Percentiles rank a stretch among this genome's conserved stretches.
Conservation (phyloP, 2,797 vertebrate genomes). For the Eptatretus atami region DNA sequence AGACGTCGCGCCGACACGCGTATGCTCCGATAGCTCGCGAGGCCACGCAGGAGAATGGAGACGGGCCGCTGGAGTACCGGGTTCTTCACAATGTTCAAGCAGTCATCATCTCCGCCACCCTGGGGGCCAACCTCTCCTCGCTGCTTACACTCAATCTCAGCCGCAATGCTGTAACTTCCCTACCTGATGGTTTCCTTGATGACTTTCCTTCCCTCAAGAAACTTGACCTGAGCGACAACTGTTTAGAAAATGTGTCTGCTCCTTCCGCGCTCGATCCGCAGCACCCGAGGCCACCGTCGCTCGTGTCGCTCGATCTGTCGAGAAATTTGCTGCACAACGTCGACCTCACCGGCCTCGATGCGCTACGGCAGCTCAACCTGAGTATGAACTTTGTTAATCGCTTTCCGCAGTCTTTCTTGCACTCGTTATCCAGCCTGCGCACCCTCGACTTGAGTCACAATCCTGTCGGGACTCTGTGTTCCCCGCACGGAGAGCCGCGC, state of each 20-base stretch:
- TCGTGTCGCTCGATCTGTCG: too few relatives aligned
- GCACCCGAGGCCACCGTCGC: too few relatives aligned
- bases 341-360: too few relatives aligned
- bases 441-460: conserved; percentile 1
- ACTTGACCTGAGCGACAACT: conserved; percentile 4
- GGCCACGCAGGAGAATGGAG: neutral
- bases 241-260: neutral
- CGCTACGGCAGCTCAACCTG: neutral
- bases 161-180: neutral
- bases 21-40: neutral
- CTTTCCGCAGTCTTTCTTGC: neutral
- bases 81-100: neutral
- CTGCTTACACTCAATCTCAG: conserved; percentile 2
- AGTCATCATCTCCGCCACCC: neutral
- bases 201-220: neutral
- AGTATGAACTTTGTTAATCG: neutral
- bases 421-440: neutral
- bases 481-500: neutral
- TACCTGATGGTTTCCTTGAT: neutral
- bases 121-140: neutral
- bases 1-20: neutral
- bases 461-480: neutral
- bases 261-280: too few relatives aligned
- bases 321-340: too few relatives aligned
- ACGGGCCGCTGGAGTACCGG: neutral